Evolutionary conservation across 2,113 vertebrate genomes (phyloP).

Genomic region (Hepsetus odoe): DNA sequence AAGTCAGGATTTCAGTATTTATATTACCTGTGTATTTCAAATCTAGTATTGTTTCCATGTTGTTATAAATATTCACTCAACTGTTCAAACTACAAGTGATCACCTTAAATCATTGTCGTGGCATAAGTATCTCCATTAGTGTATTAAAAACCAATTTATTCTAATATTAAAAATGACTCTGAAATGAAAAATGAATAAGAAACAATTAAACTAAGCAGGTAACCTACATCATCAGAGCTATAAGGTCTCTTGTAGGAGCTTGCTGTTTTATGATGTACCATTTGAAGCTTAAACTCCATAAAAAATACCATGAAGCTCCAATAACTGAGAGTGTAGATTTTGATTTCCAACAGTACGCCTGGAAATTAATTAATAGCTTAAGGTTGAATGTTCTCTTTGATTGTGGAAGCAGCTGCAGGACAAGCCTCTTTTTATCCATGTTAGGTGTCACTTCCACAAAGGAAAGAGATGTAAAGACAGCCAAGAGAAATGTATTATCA

Average conservation of each 20-base stretch:
- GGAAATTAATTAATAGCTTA: constrained; percentile 58
- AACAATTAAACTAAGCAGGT: background rate
- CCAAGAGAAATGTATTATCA: constrained; percentile 35
- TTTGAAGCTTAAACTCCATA: constrained; percentile 32
- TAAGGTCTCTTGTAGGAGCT: background rate
- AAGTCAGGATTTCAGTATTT: too few relatives aligned
- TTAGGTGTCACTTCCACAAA: constrained; percentile 42
- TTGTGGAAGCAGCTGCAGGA: constrained; percentile 36
- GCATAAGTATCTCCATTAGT: too few relatives aligned
- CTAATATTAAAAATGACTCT: background rate
- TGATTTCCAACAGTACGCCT: constrained; percentile 36
- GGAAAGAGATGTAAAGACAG: constrained; percentile 21
- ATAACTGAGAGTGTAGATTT: constrained; percentile 38
- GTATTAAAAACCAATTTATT: background rate
- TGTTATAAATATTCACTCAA: too few relatives aligned
- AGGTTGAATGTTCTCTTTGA: constrained; percentile 52
- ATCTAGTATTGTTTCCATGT: too few relatives aligned
- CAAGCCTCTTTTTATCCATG: constrained; percentile 43
- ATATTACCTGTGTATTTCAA: too few relatives aligned
- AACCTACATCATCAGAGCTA: background rate
- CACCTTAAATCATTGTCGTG: too few relatives aligned
- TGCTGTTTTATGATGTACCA: background rate
- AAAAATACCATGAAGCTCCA: constrained; percentile 34
- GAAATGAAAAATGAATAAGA: too few relatives aligned
- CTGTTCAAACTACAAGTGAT: background rate